Percentiles rank a stretch among this genome's conserved stretches.
Conservation (phyloP, 1,140 invertebrate genomes). For the Cyclargus thomasi region DNA sequence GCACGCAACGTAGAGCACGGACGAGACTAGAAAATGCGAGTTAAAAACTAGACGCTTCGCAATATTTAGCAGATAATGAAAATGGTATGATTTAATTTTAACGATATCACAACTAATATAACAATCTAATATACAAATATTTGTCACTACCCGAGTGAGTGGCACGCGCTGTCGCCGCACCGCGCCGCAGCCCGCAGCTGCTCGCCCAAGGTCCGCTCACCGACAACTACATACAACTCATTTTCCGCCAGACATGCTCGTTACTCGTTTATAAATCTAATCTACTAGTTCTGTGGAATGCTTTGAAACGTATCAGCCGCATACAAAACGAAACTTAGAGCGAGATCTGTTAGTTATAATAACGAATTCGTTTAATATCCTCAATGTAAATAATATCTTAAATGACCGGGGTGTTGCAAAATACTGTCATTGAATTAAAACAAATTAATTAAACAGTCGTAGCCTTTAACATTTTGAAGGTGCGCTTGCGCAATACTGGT, state of each 20-base stretch:
- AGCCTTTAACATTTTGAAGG: not conserved
- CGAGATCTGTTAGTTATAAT: not conserved
- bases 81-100: too few species aligned
- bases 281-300: not conserved
- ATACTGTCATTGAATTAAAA: not conserved
- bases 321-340: too few species aligned
- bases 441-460: not conserved
- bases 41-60: too few species aligned
- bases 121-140: not conserved
- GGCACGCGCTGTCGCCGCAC: slow-evolving; percentile 1
- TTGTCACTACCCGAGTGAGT: not conserved
- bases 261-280: not conserved
- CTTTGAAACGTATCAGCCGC: not conserved
- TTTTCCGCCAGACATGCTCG: not conserved
- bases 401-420: not conserved
- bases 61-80: too few species aligned
- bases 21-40: too few species aligned
- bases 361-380: not conserved
- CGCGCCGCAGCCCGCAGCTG: too few species aligned
- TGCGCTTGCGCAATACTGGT: not conserved
- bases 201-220: not conserved
- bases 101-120: too few species aligned
- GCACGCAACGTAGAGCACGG: too few species aligned
- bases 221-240: too few species aligned
- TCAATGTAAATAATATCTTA: too few species aligned